Percentiles rank a stretch among this genome's conserved stretches.
Conservation (phyloP, 2,797 vertebrate species). For the Hylomyscus alleni region DNA sequence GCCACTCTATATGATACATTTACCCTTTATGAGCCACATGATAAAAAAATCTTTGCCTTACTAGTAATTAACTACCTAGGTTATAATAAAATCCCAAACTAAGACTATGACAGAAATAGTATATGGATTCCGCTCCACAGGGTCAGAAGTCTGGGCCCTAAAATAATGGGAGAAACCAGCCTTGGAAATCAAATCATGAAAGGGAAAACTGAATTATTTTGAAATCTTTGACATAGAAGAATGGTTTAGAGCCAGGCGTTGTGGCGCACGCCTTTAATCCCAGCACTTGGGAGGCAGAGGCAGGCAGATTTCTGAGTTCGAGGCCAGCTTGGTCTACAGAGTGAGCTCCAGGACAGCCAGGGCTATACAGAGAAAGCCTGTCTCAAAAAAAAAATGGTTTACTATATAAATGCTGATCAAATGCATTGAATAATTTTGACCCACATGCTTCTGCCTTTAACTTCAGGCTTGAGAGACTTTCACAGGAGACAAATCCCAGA, state of each 20-base stretch:
- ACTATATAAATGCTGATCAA: neutral
- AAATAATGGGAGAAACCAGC: neutral
- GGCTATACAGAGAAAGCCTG: no score
- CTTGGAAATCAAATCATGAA: constrained; percentile 14
- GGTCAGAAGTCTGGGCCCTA: neutral
- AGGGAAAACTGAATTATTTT: constrained; percentile 15
- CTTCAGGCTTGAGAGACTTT: neutral
- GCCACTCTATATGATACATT: neutral
- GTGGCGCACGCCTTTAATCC: no score
- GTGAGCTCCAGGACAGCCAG: no score
- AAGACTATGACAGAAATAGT: neutral
- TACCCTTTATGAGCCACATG: neutral
- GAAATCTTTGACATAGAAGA: neutral
- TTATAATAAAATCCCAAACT: constrained; percentile 4
- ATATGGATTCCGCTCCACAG: neutral
- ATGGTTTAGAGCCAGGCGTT: no score
- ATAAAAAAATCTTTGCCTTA: neutral
- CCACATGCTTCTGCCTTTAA: neutral
- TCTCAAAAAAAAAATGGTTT: neutral
- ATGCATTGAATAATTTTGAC: no score
- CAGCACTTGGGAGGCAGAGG: no score
- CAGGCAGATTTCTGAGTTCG: no score
- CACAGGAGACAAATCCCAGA: neutral
- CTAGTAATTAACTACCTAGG: neutral
- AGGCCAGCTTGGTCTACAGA: no score